Evolutionary conservation across 2,888 invertebrate genomes (phyloP).

Genomic region (Pycnomerus fuliginosus): DNA sequence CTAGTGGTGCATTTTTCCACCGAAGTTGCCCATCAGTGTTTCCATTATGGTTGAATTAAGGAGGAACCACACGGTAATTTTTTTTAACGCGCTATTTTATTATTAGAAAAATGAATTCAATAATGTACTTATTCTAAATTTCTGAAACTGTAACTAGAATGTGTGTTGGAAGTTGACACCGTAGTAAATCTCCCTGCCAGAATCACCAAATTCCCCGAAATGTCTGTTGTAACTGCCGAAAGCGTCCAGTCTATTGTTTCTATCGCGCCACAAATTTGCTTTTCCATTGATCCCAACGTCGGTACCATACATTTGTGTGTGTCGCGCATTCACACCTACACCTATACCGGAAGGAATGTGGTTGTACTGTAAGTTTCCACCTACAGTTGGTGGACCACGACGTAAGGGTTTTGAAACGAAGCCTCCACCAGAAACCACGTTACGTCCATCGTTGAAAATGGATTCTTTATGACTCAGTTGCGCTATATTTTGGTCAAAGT

Average conservation of each 20-base stretch:
- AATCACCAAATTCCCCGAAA: constrained; percentile 33
- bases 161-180: constrained; percentile 1
- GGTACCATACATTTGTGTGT: constrained; percentile 31
- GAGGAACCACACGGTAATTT: too few relatives aligned
- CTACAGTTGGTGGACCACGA: constrained; percentile 29
- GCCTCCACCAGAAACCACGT: constrained; percentile 30
- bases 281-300: constrained; percentile 30
- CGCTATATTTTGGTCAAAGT: neutral
- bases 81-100: too few relatives aligned
- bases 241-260: constrained; percentile 31
- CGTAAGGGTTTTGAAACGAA: constrained; percentile 31
- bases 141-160: too few relatives aligned
- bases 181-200: constrained; percentile 25
- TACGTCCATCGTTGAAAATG: constrained; percentile 27
- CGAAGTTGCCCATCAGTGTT: too few relatives aligned
- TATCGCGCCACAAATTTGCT: constrained; percentile 29
- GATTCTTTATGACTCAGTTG: constrained; percentile 28
- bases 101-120: too few relatives aligned
- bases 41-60: too few relatives aligned
- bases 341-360: constrained; percentile 31
- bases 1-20: too few relatives aligned
- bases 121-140: too few relatives aligned
- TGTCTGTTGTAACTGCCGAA: constrained; percentile 33
- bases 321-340: constrained; percentile 29
- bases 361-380: constrained; percentile 32